Evolutionary conservation across 1,140 invertebrate genomes (phyloP).

Genomic region (Drosophila burlai): DNA sequence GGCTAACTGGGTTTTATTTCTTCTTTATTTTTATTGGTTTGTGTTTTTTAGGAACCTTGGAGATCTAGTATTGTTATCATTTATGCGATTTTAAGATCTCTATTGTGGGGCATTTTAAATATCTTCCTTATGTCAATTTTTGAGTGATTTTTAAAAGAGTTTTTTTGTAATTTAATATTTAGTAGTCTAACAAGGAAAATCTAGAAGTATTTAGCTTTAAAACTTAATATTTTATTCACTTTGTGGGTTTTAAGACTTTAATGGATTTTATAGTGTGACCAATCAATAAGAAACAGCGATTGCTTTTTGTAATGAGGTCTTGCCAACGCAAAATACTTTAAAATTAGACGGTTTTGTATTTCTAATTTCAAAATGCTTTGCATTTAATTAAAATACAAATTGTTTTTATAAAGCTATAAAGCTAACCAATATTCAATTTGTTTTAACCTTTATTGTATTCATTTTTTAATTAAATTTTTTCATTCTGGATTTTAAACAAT

Average conservation of each 20-base stretch:
- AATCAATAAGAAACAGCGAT: background rate
- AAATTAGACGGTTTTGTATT: background rate
- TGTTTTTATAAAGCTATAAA: background rate
- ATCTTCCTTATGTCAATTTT: background rate
- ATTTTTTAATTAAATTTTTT: no score
- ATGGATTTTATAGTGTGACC: no score
- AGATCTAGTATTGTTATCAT: background rate
- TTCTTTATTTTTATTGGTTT: background rate
- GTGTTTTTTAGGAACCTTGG: background rate
- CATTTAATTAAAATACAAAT: no score
- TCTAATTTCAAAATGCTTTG: background rate
- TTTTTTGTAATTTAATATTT: no score
- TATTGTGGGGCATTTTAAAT: background rate
- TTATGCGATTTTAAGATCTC: background rate
- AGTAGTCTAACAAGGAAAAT: no score
- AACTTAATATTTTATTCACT: no score
- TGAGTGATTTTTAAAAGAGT: no score
- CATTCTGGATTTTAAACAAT: background rate
- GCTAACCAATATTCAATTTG: no score
- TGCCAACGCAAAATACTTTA: background rate
- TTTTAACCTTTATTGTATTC: no score
- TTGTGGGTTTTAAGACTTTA: no score
- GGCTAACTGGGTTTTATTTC: constrained; percentile 4
- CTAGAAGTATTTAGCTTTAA: no score
- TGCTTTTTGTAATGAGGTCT: background rate